phyloP scores from a whole-genome alignment of 2,113 vertebrate genomes.

The Aspiorhynchus laticeps region DNA sequence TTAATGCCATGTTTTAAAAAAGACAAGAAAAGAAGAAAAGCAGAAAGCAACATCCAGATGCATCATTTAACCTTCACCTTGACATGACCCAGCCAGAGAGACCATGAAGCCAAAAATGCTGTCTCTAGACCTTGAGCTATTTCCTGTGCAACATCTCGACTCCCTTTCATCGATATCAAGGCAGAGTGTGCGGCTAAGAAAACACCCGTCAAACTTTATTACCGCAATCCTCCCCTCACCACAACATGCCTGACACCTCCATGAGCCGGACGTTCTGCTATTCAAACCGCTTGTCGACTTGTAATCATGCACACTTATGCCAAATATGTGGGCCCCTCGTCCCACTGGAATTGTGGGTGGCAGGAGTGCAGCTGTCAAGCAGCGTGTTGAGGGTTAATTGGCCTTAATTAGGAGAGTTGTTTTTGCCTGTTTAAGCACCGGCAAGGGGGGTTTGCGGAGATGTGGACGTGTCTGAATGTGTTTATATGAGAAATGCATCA shows the following conservation, averaged over 20 bases:
- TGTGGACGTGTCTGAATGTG: slow-evolving; percentile 29
- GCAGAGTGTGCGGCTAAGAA: slow-evolving; percentile 8
- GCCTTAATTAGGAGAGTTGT: slow-evolving; percentile 61
- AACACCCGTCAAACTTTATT: slow-evolving; percentile 26
- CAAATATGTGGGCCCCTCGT: slow-evolving; percentile 26
- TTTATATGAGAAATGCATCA: too few relatives aligned
- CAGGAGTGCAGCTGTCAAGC: slow-evolving; percentile 34
- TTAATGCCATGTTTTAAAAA: neutral
- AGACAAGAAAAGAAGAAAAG: neutral
- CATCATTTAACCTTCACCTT: slow-evolving; percentile 13
- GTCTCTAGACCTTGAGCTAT: slow-evolving; percentile 13
- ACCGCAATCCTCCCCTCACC: neutral
- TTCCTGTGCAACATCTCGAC: slow-evolving; percentile 1
- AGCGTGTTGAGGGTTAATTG: slow-evolving; percentile 61
- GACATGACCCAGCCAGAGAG: neutral
- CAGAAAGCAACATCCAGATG: slow-evolving; percentile 18
- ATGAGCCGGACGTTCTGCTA: neutral
- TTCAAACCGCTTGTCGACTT: slow-evolving; percentile 15
- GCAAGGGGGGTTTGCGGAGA: slow-evolving; percentile 21
- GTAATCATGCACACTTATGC: slow-evolving; percentile 23
- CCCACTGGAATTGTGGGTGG: slow-evolving; percentile 21
- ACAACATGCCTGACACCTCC: slow-evolving; percentile 1
- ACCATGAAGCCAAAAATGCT: neutral
- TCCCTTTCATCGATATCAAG: slow-evolving; percentile 21
- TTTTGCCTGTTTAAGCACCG: slow-evolving; percentile 66